A percentile compares a stretch with the other conserved stretches of the same genome.
These are phyloP conservation scores for Stichopus chloronotus DNA, from an alignment of 35 echinoderm and acorn worm species.

Conservation along the genomic window DNA sequence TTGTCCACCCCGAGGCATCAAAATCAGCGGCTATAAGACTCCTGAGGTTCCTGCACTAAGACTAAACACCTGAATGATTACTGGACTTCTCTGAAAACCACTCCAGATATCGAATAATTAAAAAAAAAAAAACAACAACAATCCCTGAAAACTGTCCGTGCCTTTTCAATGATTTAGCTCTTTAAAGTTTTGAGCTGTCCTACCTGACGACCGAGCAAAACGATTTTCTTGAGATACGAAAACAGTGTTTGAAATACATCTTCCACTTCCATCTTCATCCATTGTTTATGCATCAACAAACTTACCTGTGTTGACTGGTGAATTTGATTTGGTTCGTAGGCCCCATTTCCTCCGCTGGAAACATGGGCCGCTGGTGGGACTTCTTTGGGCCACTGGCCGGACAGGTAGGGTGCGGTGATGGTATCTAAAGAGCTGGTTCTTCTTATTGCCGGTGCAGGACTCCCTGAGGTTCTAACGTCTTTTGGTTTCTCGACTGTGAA, in stretches of 20 bases:
- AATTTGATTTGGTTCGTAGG: constrained; percentile 82
- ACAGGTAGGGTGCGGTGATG: constrained; percentile 84
- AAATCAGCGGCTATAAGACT: not conserved
- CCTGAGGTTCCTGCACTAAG: not conserved
- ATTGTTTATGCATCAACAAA: too few species aligned
- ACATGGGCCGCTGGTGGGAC: constrained; percentile 54
- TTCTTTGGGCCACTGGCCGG: constrained; percentile 87
- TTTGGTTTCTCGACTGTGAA: constrained; percentile 96
- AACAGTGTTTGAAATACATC: too few species aligned
- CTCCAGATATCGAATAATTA: too few species aligned
- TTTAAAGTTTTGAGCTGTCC: too few species aligned
- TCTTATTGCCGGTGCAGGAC: constrained; percentile 76
- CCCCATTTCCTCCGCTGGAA: constrained; percentile 40
- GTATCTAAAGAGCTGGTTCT: constrained; percentile 92
- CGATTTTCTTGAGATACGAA: too few species aligned
- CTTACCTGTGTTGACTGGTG: constrained; percentile 95
- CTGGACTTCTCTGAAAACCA: too few species aligned
- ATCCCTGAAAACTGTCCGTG: too few species aligned
- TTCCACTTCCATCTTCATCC: too few species aligned
- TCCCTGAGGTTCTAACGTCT: constrained; percentile 71
- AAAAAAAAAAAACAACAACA: too few species aligned
- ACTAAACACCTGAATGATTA: not conserved
- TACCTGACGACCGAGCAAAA: too few species aligned
- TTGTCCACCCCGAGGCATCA: not conserved
- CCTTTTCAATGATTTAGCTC: too few species aligned